Base-by-base conservation (phyloP, 92 coral and sea anemone species). In the Chrysogorgia sp. region DNA sequence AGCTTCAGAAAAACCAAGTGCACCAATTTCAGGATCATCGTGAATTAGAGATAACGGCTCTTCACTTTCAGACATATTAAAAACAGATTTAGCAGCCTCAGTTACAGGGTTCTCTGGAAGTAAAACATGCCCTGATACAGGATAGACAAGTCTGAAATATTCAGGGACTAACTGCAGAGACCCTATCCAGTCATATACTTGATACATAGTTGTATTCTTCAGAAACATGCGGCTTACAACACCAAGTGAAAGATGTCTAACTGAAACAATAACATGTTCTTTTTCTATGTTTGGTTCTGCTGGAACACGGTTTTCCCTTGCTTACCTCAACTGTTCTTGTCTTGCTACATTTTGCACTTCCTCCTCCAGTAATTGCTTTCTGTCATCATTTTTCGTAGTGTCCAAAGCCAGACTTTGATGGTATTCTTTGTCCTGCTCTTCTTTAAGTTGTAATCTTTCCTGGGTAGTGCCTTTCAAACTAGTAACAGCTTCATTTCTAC, bases 161-260 rank as follows among this genome's bases (percentile, higher is more conserved):
- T 86, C 81, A 34, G 84, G 86, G 40, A 63, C 63, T 31, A 65
- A 47, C 1, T 68, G 49, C 67, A 69, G 31, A 14, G 86, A 81
- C 17, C 90, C 86, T 35, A 53, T 52, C 86, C 86, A 86, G 35
- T 86, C 86, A 65, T 82, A 86, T 48, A 85, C 82, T 34, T 77
- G 68, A 31, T 66, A 30, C 57, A 80, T 74, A 37, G 75, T 67
- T 58, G 57, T 72, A 30, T 74, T n/a, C 41, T 75, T 58, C 45
- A 43, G 61, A 62, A 80, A 85, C 34, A 37, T 43, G 71, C 85
- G 49, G 60, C 57, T 85, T 64, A 71, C 29, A n/a, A 80, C 76
- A 85, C 89, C 89, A 52, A 80, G 58, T 22, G 71, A 30, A 28
- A 80, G 75, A 52, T 79, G 85, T 35, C 85, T 78, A 15, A 85